Conservation (phyloP, 2,888 invertebrate genomes). For the Drosophila silvestris region DNA sequence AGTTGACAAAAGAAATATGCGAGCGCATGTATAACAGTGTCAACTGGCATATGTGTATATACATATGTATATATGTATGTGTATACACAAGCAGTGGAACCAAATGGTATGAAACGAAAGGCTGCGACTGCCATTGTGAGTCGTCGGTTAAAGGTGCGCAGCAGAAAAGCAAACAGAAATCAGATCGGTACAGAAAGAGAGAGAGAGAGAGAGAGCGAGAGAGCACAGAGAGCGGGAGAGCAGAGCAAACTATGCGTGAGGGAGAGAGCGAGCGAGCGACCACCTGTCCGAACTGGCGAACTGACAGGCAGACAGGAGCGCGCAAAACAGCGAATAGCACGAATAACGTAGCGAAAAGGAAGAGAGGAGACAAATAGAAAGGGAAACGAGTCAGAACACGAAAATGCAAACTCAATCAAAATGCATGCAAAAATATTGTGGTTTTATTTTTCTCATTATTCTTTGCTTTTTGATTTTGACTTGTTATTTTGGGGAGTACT, state of each 20-base stretch:
- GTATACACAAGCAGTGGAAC: slow-evolving; percentile 24
- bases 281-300: slow-evolving; percentile 67
- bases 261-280: slow-evolving; percentile 47
- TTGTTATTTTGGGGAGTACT: slow-evolving; percentile 2
- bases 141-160: slow-evolving; percentile 43
- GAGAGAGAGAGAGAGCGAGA: slow-evolving; percentile 19
- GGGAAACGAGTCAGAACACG: slow-evolving; percentile 55
- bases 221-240: slow-evolving; percentile 15
- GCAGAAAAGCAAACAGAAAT: slow-evolving; percentile 27
- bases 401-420: slow-evolving; percentile 59
- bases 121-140: slow-evolving; percentile 35
- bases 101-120: slow-evolving; percentile 57
- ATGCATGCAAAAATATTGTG: slow-evolving; percentile 40
- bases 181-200: slow-evolving; percentile 30
- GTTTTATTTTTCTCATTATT: slow-evolving; percentile 16
- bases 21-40: slow-evolving; percentile 54
- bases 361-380: slow-evolving; percentile 55
- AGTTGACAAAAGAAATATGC: slow-evolving; percentile 55
- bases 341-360: slow-evolving; percentile 56
- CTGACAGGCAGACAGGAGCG: slow-evolving; percentile 36
- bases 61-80: background rate
- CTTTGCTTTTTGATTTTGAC: slow-evolving; percentile 15
- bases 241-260: slow-evolving; percentile 12
- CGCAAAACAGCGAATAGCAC: slow-evolving; percentile 29
- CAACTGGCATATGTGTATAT: slow-evolving; percentile 37